These are phyloP conservation scores for Euwallacea similis DNA, from an alignment of 1,140 invertebrate species.

Conservation along the genomic window DNA sequence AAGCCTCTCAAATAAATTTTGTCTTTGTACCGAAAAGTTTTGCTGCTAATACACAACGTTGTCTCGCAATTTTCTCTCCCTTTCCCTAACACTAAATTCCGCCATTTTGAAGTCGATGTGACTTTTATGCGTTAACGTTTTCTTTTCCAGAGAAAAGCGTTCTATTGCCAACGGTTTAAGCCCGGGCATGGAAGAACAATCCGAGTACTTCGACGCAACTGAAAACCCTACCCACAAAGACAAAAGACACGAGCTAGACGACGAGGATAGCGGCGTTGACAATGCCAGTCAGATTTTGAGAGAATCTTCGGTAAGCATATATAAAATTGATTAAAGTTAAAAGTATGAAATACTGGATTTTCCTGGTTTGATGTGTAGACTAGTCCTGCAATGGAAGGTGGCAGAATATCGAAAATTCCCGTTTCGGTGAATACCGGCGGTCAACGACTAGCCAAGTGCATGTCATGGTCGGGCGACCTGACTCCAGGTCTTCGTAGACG, in stretches of 20 bases:
- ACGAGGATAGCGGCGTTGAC: conserved; percentile 53
- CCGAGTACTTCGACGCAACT: conserved; percentile 53
- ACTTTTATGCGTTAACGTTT: not conserved
- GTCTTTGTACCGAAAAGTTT: too few species aligned
- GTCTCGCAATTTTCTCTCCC: not conserved
- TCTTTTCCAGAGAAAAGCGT: conserved; percentile 42
- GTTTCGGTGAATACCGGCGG: conserved; percentile 46
- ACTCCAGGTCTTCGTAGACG: conserved; percentile 66
- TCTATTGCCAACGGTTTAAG: conserved; percentile 51
- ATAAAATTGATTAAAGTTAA: not conserved
- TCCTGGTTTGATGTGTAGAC: conserved; percentile 38
- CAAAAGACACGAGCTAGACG: conserved; percentile 48
- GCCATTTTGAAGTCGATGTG: not conserved
- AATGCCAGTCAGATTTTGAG: conserved; percentile 53
- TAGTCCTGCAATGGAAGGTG: conserved; percentile 50
- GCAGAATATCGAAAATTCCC: conserved; percentile 50
- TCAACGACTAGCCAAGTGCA: conserved; percentile 52
- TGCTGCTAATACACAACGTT: too few species aligned
- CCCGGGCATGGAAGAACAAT: conserved; percentile 53
- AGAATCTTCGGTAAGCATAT: conserved; percentile 49
- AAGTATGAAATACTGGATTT: not conserved
- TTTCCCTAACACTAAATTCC: not conserved
- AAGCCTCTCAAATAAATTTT: too few species aligned
- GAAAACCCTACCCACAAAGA: conserved; percentile 50
- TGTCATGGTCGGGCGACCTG: conserved; percentile 53